Evolutionary conservation across 2,113 vertebrate genomes (phyloP), one percentile per base, ranked within the genome.

Genomic region (Struthio camelus): DNA sequence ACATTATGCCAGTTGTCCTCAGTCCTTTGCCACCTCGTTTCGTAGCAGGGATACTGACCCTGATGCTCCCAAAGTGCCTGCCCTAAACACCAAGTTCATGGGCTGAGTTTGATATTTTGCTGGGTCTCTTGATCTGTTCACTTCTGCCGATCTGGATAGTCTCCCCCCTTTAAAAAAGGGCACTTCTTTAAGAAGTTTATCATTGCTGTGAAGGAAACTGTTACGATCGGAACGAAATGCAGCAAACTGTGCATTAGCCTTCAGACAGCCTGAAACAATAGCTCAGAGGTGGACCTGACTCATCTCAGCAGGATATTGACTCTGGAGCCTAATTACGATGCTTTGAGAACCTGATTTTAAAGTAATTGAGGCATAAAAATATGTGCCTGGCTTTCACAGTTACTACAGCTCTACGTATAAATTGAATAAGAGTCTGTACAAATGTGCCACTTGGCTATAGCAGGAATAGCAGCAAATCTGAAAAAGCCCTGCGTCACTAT

Each of bases 311-410:
- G 92, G 90, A 89, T 93, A 95, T 96, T 94, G 94, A 96, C 96
- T 95, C 95, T 94, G 95, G 81, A 93, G 96, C 36, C 0, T 93
- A 94, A 96, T 95, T 93, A 93, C 8, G 77, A 72, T 94, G 87
- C 94, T 96, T 94, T 80, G 93, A 94, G 89, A 94, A 87, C 86
- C 91, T 94, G 95, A 94, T 95, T 97, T 96, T 87, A 44, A 93
- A 94, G 92, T 96, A 95, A 97, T 92, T 92, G 96, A 92, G 89
- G 97, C 87, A 93, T 96, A 93, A 96, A 94, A 95, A 93, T 56
- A 89, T 85, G 89, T 0, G 62, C 89, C 94, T 96, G 93, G 94
- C 84, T 87, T 65, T 92, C 71, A 3, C 84, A 89, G 89, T 81
- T 91, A 94, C 95, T 95, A 65, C 84, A 80, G 89, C 87, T 66